Evolutionary conservation across 2,888 invertebrate species (phyloP).

Genomic region (Oithona nana): DNA sequence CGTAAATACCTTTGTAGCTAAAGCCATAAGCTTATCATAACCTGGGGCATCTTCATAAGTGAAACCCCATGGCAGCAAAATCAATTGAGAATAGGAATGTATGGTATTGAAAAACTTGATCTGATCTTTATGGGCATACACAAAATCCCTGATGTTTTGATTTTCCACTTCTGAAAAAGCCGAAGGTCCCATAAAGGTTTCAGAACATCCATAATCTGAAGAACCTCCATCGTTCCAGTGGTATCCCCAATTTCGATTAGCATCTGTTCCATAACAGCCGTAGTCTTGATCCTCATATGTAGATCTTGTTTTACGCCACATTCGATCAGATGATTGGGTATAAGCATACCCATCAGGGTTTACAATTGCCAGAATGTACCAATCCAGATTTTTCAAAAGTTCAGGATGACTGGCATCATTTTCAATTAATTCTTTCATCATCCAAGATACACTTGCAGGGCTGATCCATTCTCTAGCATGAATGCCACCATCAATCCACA

Average conservation of each 20-base stretch:
- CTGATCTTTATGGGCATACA: slow-evolving; percentile 22
- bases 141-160: slow-evolving; percentile 23
- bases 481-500: neutral
- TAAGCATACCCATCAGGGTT: neutral
- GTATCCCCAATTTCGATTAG: neutral
- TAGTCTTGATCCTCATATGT: neutral
- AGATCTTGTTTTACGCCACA: neutral
- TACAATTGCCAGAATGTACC: neutral
- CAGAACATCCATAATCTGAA: slow-evolving; percentile 34
- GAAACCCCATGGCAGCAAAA: slow-evolving; percentile 8
- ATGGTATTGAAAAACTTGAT: slow-evolving; percentile 28
- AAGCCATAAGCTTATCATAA: neutral
- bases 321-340: neutral
- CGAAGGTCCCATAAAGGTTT: slow-evolving; percentile 39
- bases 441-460: neutral
- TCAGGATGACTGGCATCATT: neutral
- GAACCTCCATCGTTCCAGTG: slow-evolving; percentile 25
- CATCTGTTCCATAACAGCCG: neutral
- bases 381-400: neutral
- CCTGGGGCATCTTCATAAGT: neutral
- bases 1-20: neutral
- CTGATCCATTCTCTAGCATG: neutral
- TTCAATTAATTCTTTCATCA: neutral
- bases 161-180: slow-evolving; percentile 53
- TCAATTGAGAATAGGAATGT: slow-evolving; percentile 29